phyloP scores from a whole-genome alignment of 2,888 invertebrate genomes.

The Priapulus caudatus region DNA sequence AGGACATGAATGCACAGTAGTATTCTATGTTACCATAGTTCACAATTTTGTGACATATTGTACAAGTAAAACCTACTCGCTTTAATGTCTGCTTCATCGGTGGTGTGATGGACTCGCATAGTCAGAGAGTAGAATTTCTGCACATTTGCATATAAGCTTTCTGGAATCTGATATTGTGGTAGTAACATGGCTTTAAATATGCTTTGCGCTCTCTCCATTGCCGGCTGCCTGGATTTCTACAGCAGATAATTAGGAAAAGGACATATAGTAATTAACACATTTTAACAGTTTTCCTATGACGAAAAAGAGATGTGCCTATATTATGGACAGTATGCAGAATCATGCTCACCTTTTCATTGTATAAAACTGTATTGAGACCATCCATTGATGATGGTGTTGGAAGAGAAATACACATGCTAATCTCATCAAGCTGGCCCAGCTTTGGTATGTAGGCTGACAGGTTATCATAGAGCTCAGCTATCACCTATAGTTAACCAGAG shows the following conservation, averaged over 20 bases:
- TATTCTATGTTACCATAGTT: too few species aligned
- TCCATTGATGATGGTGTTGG: too few species aligned
- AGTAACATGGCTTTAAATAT: conserved; percentile 6
- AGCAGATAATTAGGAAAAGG: too few species aligned
- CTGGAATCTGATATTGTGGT: conserved; percentile 21
- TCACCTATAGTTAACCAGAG: conserved; percentile 19
- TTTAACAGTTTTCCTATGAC: too few species aligned
- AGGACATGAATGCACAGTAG: too few species aligned
- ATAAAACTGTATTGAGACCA: too few species aligned
- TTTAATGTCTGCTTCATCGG: conserved; percentile 21
- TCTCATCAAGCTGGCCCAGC: conserved; percentile 21
- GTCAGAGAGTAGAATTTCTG: conserved; percentile 31
- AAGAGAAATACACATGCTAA: conserved; percentile 6
- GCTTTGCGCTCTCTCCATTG: conserved; percentile 29
- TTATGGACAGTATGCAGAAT: too few species aligned
- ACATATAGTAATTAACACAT: too few species aligned
- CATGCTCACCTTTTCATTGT: too few species aligned
- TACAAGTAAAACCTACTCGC: conserved; percentile 16
- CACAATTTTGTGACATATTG: too few species aligned
- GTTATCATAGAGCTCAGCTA: conserved; percentile 25
- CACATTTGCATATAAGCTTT: conserved; percentile 26
- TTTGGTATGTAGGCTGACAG: conserved; percentile 24
- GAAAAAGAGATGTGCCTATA: too few species aligned
- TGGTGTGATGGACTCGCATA: conserved; percentile 30
- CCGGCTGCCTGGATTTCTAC: too few species aligned